phyloP scores from a whole-genome alignment of 2,888 invertebrate species.

The Drosophila neotestacea region DNA sequence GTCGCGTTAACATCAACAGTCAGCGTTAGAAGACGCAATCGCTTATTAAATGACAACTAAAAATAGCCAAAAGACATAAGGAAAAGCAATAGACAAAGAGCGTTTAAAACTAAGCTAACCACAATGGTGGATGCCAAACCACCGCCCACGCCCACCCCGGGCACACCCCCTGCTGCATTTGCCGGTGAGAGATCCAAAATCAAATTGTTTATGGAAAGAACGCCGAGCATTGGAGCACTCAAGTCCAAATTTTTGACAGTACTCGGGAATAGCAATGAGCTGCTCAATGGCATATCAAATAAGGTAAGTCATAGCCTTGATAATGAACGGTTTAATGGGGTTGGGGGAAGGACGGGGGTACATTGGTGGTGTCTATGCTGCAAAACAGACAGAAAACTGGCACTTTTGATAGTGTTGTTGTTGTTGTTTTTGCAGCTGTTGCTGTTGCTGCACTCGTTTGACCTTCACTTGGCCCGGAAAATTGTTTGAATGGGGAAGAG shows the following conservation, averaged over 20 bases:
- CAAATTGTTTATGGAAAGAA: conserved; percentile 85
- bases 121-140: conserved; percentile 76
- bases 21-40: conserved; percentile 33
- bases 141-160: conserved; percentile 57
- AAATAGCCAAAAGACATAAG: conserved; percentile 32
- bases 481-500: neutral
- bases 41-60: conserved; percentile 48
- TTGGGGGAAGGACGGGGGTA: conserved; percentile 7
- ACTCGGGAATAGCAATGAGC: conserved; percentile 86
- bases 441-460: conserved; percentile 69
- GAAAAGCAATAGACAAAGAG: conserved; percentile 7
- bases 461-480: conserved; percentile 72
- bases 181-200: conserved; percentile 85
- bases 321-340: conserved; percentile 53
- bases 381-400: conserved; percentile 34
- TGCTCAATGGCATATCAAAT: conserved; percentile 86
- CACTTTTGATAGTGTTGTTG: conserved; percentile 56
- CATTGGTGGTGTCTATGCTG: conserved; percentile 47
- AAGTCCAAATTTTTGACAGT: conserved; percentile 86
- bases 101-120: conserved; percentile 1
- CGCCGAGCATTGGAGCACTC: conserved; percentile 85
- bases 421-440: conserved; percentile 47
- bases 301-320: conserved; percentile 83
- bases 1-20: conserved; percentile 16
- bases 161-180: conserved; percentile 80